Evolutionary conservation across 2,888 invertebrate species (phyloP), one percentile per base, ranked within the genome.

Genomic region (Aporophyla nigra): DNA sequence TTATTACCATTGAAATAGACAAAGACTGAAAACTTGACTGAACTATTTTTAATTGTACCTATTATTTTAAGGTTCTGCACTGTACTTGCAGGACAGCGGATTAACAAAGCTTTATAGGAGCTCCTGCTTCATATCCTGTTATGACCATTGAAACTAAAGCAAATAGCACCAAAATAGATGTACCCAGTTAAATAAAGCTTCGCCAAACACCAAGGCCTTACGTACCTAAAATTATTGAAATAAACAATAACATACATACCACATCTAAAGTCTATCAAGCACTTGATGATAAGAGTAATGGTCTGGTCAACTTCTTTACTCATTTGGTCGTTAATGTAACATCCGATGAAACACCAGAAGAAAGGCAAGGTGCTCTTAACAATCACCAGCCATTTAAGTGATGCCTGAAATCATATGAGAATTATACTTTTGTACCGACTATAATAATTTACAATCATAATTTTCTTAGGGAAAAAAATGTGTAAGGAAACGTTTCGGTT

Each of bases 211-310:
- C 27, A 27, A 69, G 4, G 10, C 16, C 2, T 12, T 27, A 46
- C 24, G 14, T 27, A 5, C 16, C 2, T 27, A 10, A 69, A 70
- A 33, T 24, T 0, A 43, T 51, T 21, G 0, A 19, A 66, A 54
- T 53, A 10, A n/a, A n/a, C n/a, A 62, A 56, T 33, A 7, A 24
- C 7, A 58, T 62, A 78, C 92, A 87, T 87, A 95, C 95, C 94
- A 83, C 93, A 93, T 82, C 90, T 88, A 74, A 93, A 93, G 74
- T 94, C 92, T 54, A 94, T 95, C 66, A 94, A 81, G 78, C 90
- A 89, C 84, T 95, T 95, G 24, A 94, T 91, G 14, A 94, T 91
- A 0, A 92, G 76, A 10, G 90, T 89, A 14, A 94, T 92, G 2
- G 92, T 93, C 51, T 84, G 75, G 27, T 92, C 91, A 27, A 94